phyloP scores from a whole-genome alignment of 2,888 invertebrate species.

The Athalia rosae region DNA sequence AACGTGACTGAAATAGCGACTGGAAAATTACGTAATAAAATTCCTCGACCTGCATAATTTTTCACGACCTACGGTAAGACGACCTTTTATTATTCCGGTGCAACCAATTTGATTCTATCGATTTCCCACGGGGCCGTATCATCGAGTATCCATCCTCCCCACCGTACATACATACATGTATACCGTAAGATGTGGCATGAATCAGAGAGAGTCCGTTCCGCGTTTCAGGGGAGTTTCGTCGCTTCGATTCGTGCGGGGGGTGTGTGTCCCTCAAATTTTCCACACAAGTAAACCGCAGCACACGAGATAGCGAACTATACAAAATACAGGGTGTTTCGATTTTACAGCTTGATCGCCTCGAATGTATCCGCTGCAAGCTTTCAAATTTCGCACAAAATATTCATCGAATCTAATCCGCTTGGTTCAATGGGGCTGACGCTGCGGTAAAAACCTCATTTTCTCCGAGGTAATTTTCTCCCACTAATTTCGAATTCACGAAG shows the following conservation, averaged over 20 bases:
- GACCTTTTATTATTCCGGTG: neutral
- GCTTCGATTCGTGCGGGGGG: neutral
- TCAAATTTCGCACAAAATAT: no score
- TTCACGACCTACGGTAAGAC: constrained; percentile 38
- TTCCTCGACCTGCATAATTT: constrained; percentile 28
- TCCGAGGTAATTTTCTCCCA: no score
- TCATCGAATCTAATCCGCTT: no score
- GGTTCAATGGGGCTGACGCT: no score
- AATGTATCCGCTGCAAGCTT: no score
- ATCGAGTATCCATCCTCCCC: constrained; percentile 4
- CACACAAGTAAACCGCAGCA: no score
- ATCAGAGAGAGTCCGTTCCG: constrained; percentile 34
- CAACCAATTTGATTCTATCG: constrained; percentile 38
- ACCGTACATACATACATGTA: no score
- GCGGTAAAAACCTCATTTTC: no score
- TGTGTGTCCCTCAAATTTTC: neutral
- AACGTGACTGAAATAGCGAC: constrained; percentile 36
- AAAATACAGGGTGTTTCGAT: no score
- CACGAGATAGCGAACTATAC: no score
- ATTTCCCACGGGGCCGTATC: constrained; percentile 42
- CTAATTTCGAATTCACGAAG: no score
- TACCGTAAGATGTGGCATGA: constrained; percentile 13
- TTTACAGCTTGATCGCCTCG: no score
- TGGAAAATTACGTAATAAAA: constrained; percentile 30
- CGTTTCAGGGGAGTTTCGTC: neutral